Evolutionary conservation across 1,140 invertebrate genomes (phyloP).

Genomic region (Drosophila rhopaloa): DNA sequence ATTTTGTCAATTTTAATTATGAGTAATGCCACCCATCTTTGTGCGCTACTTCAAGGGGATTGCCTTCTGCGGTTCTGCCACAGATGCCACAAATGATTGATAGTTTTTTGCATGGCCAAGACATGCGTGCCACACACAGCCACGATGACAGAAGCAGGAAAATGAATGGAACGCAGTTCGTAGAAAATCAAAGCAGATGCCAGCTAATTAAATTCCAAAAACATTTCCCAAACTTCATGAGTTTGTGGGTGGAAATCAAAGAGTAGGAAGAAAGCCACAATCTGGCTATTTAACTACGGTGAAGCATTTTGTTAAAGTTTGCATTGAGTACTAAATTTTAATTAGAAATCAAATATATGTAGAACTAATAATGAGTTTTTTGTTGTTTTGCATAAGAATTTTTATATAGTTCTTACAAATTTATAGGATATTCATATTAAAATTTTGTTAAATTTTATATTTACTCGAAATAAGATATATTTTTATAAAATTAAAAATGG

Average conservation of each 20-base stretch:
- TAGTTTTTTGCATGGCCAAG: slow-evolving; percentile 48
- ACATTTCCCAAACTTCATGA: slow-evolving; percentile 63
- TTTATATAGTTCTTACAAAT: too few species aligned
- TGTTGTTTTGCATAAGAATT: too few species aligned
- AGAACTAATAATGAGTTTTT: too few species aligned
- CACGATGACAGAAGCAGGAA: slow-evolving; percentile 17
- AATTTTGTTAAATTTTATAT: too few species aligned
- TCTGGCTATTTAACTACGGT: too few species aligned
- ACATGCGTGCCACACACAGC: slow-evolving; percentile 32
- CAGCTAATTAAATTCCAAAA: slow-evolving; percentile 34
- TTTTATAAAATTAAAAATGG: too few species aligned
- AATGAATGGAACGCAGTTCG: slow-evolving; percentile 11
- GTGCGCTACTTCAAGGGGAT: slow-evolving; percentile 9
- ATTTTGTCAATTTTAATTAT: slow-evolving; percentile 78
- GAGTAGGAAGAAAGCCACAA: slow-evolving; percentile 4
- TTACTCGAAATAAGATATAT: too few species aligned
- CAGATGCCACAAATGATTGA: slow-evolving; percentile 66
- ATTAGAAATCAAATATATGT: too few species aligned
- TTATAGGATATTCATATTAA: too few species aligned
- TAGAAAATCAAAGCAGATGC: slow-evolving; percentile 9
- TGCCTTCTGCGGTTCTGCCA: slow-evolving; percentile 19
- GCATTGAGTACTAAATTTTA: neutral
- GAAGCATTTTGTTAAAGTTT: neutral
- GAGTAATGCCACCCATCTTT: slow-evolving; percentile 56
- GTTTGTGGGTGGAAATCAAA: slow-evolving; percentile 31